Evolutionary conservation across 2,113 vertebrate genomes (phyloP).

Genomic region (Machaerirhynchus nigripectus): DNA sequence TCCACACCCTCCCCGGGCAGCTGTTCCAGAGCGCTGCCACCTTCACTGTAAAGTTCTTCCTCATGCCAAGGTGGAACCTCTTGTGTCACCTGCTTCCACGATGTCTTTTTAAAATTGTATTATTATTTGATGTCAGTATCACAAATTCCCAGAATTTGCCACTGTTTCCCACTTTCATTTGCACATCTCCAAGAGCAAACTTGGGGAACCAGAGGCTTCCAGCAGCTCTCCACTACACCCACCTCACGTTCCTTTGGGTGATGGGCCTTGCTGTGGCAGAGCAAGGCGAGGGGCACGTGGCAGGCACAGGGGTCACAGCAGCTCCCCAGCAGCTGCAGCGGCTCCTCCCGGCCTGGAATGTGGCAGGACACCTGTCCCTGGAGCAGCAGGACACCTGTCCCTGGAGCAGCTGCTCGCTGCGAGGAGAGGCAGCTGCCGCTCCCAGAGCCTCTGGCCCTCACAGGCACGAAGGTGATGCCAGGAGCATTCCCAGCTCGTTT

Average conservation of each 20-base stretch:
- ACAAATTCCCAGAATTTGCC: not conserved
- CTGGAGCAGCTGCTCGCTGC: accelerated
- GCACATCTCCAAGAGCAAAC: not conserved
- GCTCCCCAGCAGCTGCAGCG: accelerated
- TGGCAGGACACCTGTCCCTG: not conserved
- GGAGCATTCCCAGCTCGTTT: not conserved
- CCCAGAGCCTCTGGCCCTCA: not conserved
- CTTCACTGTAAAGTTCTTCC: not conserved
- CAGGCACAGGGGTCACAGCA: not conserved
- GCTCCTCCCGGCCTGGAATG: not conserved
- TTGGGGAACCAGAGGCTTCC: not conserved
- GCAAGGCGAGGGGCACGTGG: accelerated
- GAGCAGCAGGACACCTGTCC: not conserved
- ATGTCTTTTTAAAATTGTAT: too few relatives aligned
- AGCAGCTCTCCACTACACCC: not conserved
- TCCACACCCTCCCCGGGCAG: not conserved
- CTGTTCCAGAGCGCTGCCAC: not conserved
- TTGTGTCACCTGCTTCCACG: not conserved
- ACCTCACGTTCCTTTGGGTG: not conserved
- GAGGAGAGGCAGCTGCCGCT: not conserved
- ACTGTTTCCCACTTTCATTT: not conserved
- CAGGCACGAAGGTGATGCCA: accelerated
- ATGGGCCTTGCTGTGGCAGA: not conserved
- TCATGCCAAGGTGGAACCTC: not conserved
- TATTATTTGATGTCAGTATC: not conserved